A percentile compares a stretch with the other conserved stretches of the same genome.
Conservation (phyloP, 2,888 invertebrate genomes). For the Malthinus flaveolus region DNA sequence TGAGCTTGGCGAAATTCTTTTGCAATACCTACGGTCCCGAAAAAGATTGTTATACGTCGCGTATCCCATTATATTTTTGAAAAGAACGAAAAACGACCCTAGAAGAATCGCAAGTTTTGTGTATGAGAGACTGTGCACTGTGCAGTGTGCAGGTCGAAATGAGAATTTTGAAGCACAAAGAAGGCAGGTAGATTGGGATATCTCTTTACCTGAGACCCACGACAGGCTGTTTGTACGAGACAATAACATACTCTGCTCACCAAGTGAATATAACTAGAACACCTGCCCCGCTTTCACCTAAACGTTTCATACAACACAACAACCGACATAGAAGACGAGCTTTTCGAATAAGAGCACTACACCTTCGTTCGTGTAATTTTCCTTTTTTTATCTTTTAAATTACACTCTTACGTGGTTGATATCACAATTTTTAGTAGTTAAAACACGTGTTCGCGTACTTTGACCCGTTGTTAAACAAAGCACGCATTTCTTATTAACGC, state of each 20-base stretch:
- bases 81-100: not conserved
- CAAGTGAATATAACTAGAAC: constrained; percentile 32
- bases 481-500: constrained; percentile 24
- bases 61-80: no score
- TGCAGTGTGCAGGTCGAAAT: not conserved
- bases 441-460: constrained; percentile 20
- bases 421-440: no score
- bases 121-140: not conserved
- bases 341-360: no score
- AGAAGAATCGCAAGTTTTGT: constrained; percentile 1
- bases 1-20: not conserved
- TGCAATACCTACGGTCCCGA: not conserved
- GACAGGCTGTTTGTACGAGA: constrained; percentile 2
- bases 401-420: no score
- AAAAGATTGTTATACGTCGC: no score
- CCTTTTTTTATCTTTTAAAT: no score
- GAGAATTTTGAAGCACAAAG: constrained; percentile 1
- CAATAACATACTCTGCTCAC: constrained; percentile 13
- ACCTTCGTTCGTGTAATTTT: no score
- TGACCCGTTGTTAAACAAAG: constrained; percentile 25
- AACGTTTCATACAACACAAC: constrained; percentile 18
- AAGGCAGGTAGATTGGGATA: constrained; percentile 14
- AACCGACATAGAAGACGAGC: not conserved
- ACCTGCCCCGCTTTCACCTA: constrained; percentile 33
- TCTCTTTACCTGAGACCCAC: constrained; percentile 8